These are phyloP conservation scores for Piprites chloris DNA, from an alignment of 2,113 vertebrate species.

Conservation along the genomic window DNA sequence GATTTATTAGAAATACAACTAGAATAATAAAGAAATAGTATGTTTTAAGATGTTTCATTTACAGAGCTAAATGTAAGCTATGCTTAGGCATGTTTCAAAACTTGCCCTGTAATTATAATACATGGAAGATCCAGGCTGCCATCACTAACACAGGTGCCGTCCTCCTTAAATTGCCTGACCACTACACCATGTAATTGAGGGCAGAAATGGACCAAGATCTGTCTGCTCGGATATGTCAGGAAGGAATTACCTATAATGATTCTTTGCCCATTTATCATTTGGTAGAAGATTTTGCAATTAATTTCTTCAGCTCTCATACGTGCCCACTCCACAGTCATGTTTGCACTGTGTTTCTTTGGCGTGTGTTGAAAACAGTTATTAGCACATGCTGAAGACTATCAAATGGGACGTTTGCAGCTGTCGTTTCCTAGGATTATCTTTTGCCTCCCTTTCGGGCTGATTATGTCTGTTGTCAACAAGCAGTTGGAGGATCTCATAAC, in stretches of 20 bases:
- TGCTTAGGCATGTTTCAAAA: neutral
- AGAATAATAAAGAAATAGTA: neutral
- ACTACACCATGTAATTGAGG: neutral
- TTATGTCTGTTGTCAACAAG: slow-evolving; percentile 53
- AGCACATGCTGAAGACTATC: slow-evolving; percentile 50
- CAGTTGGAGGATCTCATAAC: neutral
- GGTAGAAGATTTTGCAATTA: neutral
- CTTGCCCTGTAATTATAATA: neutral
- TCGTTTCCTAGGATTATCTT: slow-evolving; percentile 66
- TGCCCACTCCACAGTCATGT: slow-evolving; percentile 8
- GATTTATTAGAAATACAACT: neutral
- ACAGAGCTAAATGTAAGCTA: neutral
- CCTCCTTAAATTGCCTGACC: neutral
- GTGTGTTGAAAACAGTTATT: slow-evolving; percentile 68
- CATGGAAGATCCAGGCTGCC: neutral
- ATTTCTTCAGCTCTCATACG: neutral
- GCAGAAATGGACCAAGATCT: neutral
- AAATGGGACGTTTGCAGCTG: slow-evolving; percentile 64
- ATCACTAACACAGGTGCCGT: neutral
- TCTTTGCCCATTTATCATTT: neutral
- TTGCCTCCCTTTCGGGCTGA: neutral
- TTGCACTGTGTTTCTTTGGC: slow-evolving; percentile 30
- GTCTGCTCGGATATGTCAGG: neutral
- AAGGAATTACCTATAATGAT: slow-evolving; percentile 10
- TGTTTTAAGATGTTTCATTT: neutral